Base-by-base conservation (phyloP, 2,113 vertebrate species). In the Rhipidura dahli region DNA sequence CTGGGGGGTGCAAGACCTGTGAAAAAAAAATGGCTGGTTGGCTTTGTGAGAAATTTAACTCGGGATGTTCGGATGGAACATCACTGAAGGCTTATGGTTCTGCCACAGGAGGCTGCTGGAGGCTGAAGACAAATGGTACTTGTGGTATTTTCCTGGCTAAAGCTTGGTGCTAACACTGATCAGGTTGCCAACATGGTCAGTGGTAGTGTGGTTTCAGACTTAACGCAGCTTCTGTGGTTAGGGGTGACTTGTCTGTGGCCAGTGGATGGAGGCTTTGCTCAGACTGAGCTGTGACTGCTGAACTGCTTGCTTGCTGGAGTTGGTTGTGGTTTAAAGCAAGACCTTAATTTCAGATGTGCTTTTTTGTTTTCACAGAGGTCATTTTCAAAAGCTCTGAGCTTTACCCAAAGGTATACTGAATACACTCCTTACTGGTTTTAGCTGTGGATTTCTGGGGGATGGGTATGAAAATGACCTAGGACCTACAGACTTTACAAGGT, bases 291-390 rank as follows among this genome's bases (percentile, higher is more conserved):
- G 60, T 93, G 81, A 31, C 49, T 94, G 59, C 63, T 83, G 63
- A 21, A 68, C 17, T 33, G 21, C 57, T 75, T 88, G 61, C 17
- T 30, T 93, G 42, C 42, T 78, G 16, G 27, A 81, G 24, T 13
- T 94, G 65, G 14, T 33, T 82, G 60, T 79, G 65, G 87, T 91
- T 93, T 87, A 91, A 85, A 94, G 49, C 2, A 2, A 78, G 90
- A 60, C 65, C n/a, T 87, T 82, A 47, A 96, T 91, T 94, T 87
- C 9, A 71, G 35, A 11, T 72, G 79, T 86, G 11, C 17, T 18
- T 53, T 76, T 71, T 57, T 42, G 71, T 83, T 81, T 44, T 13
- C 16, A 49, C 24, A 40, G 23, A 90, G 37, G 68, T 90, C n/a
- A 51, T 89, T 92, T 70, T 73, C 49, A 51, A 23, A 53, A 90